These are phyloP conservation scores for Hirtodrosophila trivittata DNA, from an alignment of 2,888 invertebrate genomes.

Conservation along the genomic window DNA sequence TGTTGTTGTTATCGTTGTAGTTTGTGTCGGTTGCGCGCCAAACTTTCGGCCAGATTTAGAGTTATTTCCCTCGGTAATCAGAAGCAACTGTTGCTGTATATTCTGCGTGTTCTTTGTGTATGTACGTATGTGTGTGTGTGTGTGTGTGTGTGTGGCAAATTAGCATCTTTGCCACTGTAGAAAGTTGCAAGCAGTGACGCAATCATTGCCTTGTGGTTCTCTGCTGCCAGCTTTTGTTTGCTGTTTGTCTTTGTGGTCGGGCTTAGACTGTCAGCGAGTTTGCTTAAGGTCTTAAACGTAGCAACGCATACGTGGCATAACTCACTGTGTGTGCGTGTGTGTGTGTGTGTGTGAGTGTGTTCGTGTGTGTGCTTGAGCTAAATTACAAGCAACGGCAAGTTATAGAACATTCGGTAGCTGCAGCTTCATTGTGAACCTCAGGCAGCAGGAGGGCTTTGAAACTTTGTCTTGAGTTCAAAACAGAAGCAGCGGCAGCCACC, in stretches of 20 bases:
- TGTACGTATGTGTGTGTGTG: constrained; percentile 11
- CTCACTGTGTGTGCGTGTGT: constrained; percentile 30
- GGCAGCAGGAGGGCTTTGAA: constrained; percentile 43
- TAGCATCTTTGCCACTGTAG: constrained; percentile 62
- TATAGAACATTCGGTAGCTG: constrained; percentile 27
- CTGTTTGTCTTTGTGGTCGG: constrained; percentile 51
- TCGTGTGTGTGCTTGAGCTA: constrained; percentile 15
- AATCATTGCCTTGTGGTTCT: constrained; percentile 36
- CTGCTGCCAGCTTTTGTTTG: constrained; percentile 40
- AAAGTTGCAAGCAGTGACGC: constrained; percentile 33
- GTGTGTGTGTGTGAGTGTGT: constrained; percentile 8
- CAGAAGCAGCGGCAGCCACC: constrained; percentile 1
- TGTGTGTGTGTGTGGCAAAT: constrained; percentile 49
- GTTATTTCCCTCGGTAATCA: constrained; percentile 42
- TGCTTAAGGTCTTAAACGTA: constrained; percentile 65
- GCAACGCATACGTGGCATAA: constrained; percentile 59
- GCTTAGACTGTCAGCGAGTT: constrained; percentile 65
- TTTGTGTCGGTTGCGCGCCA: constrained; percentile 19
- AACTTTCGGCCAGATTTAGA: constrained; percentile 43
- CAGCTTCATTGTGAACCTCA: constrained; percentile 20
- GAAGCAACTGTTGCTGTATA: constrained; percentile 28
- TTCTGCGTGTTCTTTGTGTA: constrained; percentile 19
- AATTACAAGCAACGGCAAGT: constrained; percentile 41
- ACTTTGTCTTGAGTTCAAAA: constrained; percentile 67
- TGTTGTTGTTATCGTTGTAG: constrained; percentile 28